phyloP scores from a whole-genome alignment of 2,888 invertebrate genomes.

The Plutella xylostella region DNA sequence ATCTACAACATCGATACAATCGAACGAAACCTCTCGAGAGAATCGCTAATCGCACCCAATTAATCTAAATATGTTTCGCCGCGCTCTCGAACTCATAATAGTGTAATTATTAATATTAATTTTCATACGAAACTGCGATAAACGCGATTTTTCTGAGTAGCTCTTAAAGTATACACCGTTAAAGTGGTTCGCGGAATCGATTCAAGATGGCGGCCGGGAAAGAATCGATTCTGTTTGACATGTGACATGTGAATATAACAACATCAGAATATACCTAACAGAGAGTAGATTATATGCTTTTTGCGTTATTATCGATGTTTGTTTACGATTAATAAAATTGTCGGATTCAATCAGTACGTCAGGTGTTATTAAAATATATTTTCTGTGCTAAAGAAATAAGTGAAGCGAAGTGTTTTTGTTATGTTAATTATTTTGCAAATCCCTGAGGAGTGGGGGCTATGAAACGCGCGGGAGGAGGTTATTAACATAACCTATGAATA shows the following conservation, averaged over 20 bases:
- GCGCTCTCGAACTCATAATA: constrained; percentile 24
- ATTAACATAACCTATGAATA: background rate
- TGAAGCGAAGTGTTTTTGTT: constrained; percentile 16
- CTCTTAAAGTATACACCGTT: constrained; percentile 6
- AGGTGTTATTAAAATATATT: constrained; percentile 14
- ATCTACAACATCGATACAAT: constrained; percentile 20
- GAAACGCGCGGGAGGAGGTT: background rate
- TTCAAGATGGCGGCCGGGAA: constrained; percentile 8
- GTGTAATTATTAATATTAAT: constrained; percentile 29
- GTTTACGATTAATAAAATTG: constrained; percentile 1
- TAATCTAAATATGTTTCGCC: constrained; percentile 30
- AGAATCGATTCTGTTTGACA: constrained; percentile 7
- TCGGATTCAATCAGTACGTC: constrained; percentile 16
- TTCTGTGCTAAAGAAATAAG: constrained; percentile 9
- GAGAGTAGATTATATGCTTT: background rate
- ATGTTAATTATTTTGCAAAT: constrained; percentile 22
- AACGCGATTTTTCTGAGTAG: constrained; percentile 7
- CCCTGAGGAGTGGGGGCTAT: constrained; percentile 15
- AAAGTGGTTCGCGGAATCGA: constrained; percentile 6
- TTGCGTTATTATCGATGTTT: background rate
- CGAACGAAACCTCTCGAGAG: constrained; percentile 25
- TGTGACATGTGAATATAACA: background rate
- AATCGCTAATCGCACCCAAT: constrained; percentile 42
- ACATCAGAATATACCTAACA: background rate
- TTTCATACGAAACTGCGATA: constrained; percentile 18